Conservation (phyloP, 2,113 vertebrate genomes). For the Lamprologus tigripictilis region DNA sequence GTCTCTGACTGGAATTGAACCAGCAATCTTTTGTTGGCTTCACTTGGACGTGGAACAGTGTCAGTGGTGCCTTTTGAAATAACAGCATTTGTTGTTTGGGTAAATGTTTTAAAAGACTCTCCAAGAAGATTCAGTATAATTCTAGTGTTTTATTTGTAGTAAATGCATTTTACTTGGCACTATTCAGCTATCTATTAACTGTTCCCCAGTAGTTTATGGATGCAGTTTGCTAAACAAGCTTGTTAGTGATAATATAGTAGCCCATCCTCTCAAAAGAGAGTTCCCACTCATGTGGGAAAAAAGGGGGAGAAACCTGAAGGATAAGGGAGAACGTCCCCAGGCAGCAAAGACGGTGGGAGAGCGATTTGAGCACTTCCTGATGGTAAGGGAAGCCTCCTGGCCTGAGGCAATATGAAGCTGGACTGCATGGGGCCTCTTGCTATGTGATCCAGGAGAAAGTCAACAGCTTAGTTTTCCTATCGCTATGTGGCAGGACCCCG, state of each 20-base stretch:
- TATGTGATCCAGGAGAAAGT: conserved; percentile 65
- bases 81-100: not conserved
- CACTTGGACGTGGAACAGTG: fast-evolving
- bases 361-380: conserved; percentile 17
- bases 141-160: not conserved
- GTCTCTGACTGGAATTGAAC: not conserved
- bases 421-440: conserved; percentile 48
- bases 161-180: fast-evolving
- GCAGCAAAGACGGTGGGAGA: not conserved
- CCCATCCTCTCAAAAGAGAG: not conserved
- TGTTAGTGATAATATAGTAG: not conserved
- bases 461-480: conserved; percentile 68
- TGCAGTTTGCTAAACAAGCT: not conserved
- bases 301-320: not conserved
- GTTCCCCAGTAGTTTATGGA: not conserved
- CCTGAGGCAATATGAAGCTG: conserved; percentile 47
- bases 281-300: not conserved
- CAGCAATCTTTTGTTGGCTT: not conserved
- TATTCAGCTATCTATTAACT: not conserved
- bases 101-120: not conserved
- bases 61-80: not conserved
- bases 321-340: not conserved
- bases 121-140: not conserved
- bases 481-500: conserved; percentile 48
- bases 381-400: conserved; percentile 23